Conservation (phyloP, 2,888 invertebrate species). For the Meiosimyza platycephala region DNA sequence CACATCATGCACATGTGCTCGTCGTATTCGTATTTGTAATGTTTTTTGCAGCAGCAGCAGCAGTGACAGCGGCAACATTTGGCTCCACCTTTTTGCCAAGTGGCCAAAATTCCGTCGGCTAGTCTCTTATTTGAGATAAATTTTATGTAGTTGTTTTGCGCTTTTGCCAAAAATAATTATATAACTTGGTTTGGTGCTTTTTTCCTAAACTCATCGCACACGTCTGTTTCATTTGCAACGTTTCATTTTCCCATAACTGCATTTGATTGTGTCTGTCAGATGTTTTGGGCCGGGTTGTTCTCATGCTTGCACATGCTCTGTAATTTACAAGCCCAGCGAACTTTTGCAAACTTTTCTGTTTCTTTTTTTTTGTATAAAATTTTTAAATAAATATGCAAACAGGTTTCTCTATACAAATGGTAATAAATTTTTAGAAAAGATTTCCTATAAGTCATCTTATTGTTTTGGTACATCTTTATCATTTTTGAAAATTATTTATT, state of each 20-base stretch:
- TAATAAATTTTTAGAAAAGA: too few relatives aligned
- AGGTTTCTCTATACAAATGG: too few relatives aligned
- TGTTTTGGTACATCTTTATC: too few relatives aligned
- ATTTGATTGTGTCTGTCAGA: neutral
- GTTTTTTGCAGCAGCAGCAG: conserved; percentile 3
- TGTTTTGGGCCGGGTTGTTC: too few relatives aligned
- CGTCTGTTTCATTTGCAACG: neutral
- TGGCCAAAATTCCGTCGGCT: conserved; percentile 35
- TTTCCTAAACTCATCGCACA: conserved; percentile 51
- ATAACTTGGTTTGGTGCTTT: conserved; percentile 46
- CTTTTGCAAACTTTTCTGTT: too few relatives aligned
- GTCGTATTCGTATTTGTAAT: neutral
- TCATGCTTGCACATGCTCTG: neutral
- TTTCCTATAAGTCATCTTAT: too few relatives aligned
- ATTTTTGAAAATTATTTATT: too few relatives aligned
- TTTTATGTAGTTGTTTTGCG: conserved; percentile 54
- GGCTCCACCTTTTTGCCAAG: conserved; percentile 37
- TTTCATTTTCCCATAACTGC: conserved; percentile 16
- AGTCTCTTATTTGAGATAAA: conserved; percentile 27
- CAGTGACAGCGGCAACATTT: conserved; percentile 17
- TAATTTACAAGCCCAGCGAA: neutral
- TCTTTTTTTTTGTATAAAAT: too few relatives aligned
- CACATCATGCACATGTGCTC: conserved; percentile 16
- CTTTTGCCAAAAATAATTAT: conserved; percentile 62
- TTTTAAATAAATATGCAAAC: too few relatives aligned